Evolutionary conservation across 2,888 invertebrate genomes (phyloP).

Genomic region (Dynastes tityus): DNA sequence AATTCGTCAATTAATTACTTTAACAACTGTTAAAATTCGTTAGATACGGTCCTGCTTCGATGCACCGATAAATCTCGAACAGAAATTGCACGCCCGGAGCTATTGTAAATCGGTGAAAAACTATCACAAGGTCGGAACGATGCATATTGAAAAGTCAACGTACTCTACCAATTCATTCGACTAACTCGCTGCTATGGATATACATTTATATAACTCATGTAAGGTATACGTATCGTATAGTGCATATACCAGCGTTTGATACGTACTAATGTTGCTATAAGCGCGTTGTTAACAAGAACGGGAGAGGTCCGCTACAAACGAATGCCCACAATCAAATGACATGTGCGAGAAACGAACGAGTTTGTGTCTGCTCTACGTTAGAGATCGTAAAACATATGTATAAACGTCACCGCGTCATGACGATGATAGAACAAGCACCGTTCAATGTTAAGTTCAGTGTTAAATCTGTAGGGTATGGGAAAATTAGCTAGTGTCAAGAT

Average conservation of each 20-base stretch:
- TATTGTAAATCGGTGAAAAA: conserved; percentile 31
- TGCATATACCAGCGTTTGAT: too few species aligned
- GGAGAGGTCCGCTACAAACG: background rate
- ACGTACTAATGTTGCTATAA: too few species aligned
- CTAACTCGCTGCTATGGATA: background rate
- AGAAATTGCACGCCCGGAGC: background rate
- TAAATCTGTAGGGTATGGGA: conserved; percentile 4
- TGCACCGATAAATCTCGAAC: background rate
- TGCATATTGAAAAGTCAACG: conserved; percentile 45
- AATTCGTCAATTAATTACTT: too few species aligned
- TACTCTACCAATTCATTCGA: conserved; percentile 8
- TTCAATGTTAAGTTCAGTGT: conserved; percentile 51
- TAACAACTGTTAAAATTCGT: background rate
- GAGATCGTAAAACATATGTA: background rate
- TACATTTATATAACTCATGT: too few species aligned
- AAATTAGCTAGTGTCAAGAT: conserved; percentile 33
- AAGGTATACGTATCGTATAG: too few species aligned
- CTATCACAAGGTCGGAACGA: conserved; percentile 46
- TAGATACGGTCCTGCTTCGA: conserved; percentile 1
- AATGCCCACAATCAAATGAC: background rate
- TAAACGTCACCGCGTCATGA: background rate
- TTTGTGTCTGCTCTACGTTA: too few species aligned
- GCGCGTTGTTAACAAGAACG: too few species aligned
- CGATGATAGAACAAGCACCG: background rate
- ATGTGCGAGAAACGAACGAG: background rate